Evolutionary conservation across 2,888 invertebrate genomes (phyloP).

Genomic region (Neoascia interrupta): DNA sequence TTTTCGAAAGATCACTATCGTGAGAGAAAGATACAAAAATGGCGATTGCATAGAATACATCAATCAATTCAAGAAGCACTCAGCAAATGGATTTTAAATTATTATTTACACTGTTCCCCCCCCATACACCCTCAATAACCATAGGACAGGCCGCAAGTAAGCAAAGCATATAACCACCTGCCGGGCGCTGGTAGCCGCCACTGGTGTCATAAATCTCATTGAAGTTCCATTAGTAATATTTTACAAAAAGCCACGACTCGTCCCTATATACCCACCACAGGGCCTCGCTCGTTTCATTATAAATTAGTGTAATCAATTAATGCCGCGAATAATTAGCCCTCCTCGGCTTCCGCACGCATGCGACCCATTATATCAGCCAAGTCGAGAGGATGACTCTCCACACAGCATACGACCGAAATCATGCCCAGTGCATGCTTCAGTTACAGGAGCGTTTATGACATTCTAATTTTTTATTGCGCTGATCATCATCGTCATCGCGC

Average conservation of each 20-base stretch:
- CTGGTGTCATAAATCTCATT: conserved; percentile 67
- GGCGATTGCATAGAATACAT: neutral
- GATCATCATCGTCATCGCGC: conserved; percentile 50
- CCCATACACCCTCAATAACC: conserved; percentile 30
- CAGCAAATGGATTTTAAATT: conserved; percentile 5
- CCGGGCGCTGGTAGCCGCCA: conserved; percentile 47
- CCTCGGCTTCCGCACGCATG: conserved; percentile 65
- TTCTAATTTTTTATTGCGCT: conserved; percentile 62
- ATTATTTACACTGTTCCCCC: conserved; percentile 16
- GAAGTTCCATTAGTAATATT: conserved; percentile 65
- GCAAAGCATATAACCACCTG: conserved; percentile 55
- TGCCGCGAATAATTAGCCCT: conserved; percentile 66
- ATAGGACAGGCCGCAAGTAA: conserved; percentile 6
- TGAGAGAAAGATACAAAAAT: too few relatives aligned
- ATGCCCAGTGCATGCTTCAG: conserved; percentile 57
- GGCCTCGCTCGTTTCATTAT: conserved; percentile 54
- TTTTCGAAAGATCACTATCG: too few relatives aligned
- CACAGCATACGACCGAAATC: conserved; percentile 6
- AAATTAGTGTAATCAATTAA: conserved; percentile 69
- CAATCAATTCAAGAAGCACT: neutral
- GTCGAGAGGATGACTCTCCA: neutral
- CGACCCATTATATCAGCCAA: neutral
- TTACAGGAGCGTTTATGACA: conserved; percentile 44
- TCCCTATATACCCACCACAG: conserved; percentile 27
- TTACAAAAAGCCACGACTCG: conserved; percentile 32